Base-by-base conservation (phyloP, 2,888 invertebrate genomes). In the Dione juno region DNA sequence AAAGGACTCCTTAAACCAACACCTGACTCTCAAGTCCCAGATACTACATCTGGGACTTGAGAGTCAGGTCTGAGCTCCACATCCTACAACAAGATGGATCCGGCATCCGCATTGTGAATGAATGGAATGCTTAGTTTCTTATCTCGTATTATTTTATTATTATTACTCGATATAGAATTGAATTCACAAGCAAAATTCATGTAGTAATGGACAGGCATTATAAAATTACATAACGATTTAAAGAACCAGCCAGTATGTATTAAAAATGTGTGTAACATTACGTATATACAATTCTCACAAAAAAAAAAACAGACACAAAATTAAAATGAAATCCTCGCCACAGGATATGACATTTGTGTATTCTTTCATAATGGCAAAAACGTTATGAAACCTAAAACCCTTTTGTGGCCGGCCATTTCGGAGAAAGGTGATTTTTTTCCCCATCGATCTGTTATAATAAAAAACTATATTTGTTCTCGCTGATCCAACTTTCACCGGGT, bases 341-440 rank as follows among this genome's bases (percentile, higher is more conserved):
- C 73, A 74, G 76, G 77, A 75, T 70, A 75, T 71, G 72, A 67
- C 70, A 72, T 69, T 67, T 69, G 72, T 74, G 70, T 57, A 70
- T 76, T 77, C 76, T 76, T 72, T 74, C 57, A 61, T 16, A 35
- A 43, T 70, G 58, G 70, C 75, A 75, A 77, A 79, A 78, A 79
- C 87, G 86, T 84, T 83, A 83, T 87, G 90, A 88, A 89, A 92
- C 86, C 78, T 80, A 86, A 90, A 92, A 89, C 91, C 92, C 91
- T 88, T 92, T 91, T 91, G 89, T 90, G 82, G 80, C 80, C 69
- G 71, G 80, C 79, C 79, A 78, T 80, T 89, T 89, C 88, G 85
- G 80, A 84, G 85, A 84, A 85, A 85, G 84, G 83, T 81, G 75
- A 75, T 77, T 78, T 82, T 88, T 88, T 85, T 82, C 81, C 82